phyloP scores from a whole-genome alignment of 2,888 invertebrate species.

The Linnaemya vulpina region DNA sequence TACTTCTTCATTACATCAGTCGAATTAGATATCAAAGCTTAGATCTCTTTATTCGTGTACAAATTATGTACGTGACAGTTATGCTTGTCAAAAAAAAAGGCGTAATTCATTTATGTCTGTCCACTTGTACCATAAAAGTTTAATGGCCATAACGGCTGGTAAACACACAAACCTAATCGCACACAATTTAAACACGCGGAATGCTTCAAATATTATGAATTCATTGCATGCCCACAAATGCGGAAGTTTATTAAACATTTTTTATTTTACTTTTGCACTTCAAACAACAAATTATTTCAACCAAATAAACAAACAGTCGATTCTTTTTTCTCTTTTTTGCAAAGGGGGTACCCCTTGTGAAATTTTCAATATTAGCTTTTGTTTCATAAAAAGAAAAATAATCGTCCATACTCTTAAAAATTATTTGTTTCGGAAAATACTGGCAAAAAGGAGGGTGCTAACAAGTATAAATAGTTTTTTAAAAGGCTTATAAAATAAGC shows the following conservation, averaged over 20 bases:
- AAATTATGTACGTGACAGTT: neutral
- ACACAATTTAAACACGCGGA: constrained; percentile 16
- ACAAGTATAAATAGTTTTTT: too few relatives aligned
- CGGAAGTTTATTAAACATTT: constrained; percentile 41
- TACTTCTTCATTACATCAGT: too few relatives aligned
- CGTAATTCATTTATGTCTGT: neutral
- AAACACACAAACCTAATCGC: neutral
- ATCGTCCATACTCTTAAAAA: too few relatives aligned
- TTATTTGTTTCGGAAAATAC: too few relatives aligned
- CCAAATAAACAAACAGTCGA: neutral
- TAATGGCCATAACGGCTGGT: constrained; percentile 18
- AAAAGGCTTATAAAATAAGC: too few relatives aligned
- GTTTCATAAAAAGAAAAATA: too few relatives aligned
- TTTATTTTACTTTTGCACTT: constrained; percentile 12
- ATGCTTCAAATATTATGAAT: constrained; percentile 39
- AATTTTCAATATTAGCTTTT: too few relatives aligned
- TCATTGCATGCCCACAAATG: constrained; percentile 33
- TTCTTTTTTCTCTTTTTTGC: too few relatives aligned
- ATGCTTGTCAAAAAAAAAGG: neutral
- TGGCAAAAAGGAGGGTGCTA: too few relatives aligned
- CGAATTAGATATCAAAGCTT: neutral
- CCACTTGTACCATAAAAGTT: constrained; percentile 12
- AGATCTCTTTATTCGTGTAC: neutral
- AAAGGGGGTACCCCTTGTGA: too few relatives aligned
- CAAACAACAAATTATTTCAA: constrained; percentile 1